These are phyloP conservation scores for Sebastes matsubarae DNA, from an alignment of 2,797 vertebrate species.

Conservation along the genomic window DNA sequence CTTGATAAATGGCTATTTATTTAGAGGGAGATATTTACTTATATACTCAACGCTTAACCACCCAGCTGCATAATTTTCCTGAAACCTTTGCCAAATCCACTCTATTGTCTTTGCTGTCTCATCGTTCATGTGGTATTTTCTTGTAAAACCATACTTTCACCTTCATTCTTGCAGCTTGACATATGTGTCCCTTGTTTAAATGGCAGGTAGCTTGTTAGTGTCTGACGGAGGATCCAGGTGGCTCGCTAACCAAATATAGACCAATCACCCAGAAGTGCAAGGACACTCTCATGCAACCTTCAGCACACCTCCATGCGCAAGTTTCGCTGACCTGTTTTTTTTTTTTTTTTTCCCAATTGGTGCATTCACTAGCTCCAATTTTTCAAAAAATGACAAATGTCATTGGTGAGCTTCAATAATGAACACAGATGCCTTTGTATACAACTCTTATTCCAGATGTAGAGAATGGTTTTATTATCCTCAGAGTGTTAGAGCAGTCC, in stretches of 20 bases:
- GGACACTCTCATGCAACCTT: conserved; percentile 31
- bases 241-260: conserved; percentile 53
- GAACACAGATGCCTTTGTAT: conserved; percentile 3
- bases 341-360: neutral
- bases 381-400: conserved; percentile 11
- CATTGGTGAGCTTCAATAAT: conserved; percentile 20
- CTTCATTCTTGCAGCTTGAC: conserved; percentile 5
- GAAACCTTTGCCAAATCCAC: neutral
- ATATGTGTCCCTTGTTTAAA: conserved; percentile 19
- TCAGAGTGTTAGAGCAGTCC: conserved; percentile 28
- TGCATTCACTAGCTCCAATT: neutral
- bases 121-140: neutral
- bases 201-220: conserved; percentile 49
- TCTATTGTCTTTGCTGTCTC: neutral
- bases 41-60: neutral
- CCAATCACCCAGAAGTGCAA: conserved; percentile 32
- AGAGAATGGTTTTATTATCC: conserved; percentile 22
- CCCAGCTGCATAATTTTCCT: neutral
- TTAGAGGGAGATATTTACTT: neutral
- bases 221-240: conserved; percentile 30
- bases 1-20: neutral
- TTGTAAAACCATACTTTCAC: neutral
- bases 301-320: conserved; percentile 3
- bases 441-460: conserved; percentile 19
- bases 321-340: neutral